These are phyloP conservation scores for Sinocyclocheilus grahami DNA, from an alignment of 2,113 vertebrate genomes.

Conservation along the genomic window DNA sequence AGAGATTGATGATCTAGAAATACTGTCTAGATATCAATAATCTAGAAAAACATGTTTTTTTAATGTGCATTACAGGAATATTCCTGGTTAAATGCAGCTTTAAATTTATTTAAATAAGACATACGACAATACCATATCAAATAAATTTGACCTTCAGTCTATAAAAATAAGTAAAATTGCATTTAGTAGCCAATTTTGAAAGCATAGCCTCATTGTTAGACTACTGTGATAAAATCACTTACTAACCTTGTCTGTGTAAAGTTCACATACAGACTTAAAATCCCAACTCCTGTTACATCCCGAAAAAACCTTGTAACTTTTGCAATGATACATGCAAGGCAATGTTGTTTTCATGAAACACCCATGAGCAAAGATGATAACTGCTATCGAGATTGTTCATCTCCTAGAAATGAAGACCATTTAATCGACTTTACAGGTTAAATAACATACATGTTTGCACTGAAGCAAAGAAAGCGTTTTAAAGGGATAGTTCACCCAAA, in stretches of 20 bases:
- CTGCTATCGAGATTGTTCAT: neutral
- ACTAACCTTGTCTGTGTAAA: neutral
- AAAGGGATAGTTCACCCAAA: no score
- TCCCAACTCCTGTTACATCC: neutral
- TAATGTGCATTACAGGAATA: neutral
- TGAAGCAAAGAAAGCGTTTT: neutral
- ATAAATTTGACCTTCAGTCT: no score
- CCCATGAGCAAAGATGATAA: neutral
- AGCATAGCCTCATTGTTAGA: neutral
- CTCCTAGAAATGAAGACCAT: neutral
- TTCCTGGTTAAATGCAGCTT: neutral
- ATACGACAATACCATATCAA: no score
- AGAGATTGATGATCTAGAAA: neutral
- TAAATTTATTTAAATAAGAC: neutral
- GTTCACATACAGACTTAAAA: neutral
- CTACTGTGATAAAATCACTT: neutral
- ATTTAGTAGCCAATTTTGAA: neutral
- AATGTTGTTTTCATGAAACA: neutral
- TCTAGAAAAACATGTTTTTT: neutral
- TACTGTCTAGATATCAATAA: no score
- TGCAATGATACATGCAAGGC: neutral
- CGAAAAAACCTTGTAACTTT: neutral
- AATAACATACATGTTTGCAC: neutral
- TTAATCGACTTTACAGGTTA: neutral
- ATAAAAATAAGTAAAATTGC: neutral